Base-by-base conservation (phyloP, 2,888 invertebrate genomes). In the Acanthosepion pharaonis region DNA sequence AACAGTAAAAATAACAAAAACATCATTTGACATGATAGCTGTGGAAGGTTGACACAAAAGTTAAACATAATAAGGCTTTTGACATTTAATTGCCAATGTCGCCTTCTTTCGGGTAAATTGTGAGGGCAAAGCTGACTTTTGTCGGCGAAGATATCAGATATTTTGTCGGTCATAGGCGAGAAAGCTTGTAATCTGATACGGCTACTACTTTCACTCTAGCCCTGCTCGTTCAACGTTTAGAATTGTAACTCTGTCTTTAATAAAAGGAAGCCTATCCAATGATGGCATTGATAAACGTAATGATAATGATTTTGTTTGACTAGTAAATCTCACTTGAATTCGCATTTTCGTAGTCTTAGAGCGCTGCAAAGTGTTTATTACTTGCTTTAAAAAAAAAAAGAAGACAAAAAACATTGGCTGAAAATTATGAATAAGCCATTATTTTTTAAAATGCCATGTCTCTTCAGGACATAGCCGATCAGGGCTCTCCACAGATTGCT, bases 261-360 rank as follows among this genome's bases (percentile, higher is more conserved):
- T 78, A 78, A 78, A 78, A 78, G 15, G 78, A 78, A 78, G 78
- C 78, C 78, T 15, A 5, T n/a, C 78, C n/a, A 78, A 78, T 18
- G 78, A 78, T 33, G 78, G 9, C n/a, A 15, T 78, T 78, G 78
- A n/a, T 5, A 78, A 78, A 33, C n/a, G 33, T 78, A 78, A 78
- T 78, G 33, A 78, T n/a, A 33, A 78, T 78, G n/a, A 78, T 78
- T 78, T 78, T 78, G 78, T 78, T 78, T n/a, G 78, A 78, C 78
- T 78, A 15, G 78, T 78, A 78, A 78, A 78, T 78, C 78, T 33
- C 15, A n/a, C 18, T 78, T 78, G 78, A 78, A n/a, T 78, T 78
- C 11, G n/a, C n/a, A 15, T 78, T 78, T 78, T 78, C n/a, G 11
- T n/a, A n/a, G 33, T 78, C 33, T n/a, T 59, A 2, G 25, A 8